Conservation (phyloP, 2,797 vertebrate species). For the Chloroceryle inda region DNA sequence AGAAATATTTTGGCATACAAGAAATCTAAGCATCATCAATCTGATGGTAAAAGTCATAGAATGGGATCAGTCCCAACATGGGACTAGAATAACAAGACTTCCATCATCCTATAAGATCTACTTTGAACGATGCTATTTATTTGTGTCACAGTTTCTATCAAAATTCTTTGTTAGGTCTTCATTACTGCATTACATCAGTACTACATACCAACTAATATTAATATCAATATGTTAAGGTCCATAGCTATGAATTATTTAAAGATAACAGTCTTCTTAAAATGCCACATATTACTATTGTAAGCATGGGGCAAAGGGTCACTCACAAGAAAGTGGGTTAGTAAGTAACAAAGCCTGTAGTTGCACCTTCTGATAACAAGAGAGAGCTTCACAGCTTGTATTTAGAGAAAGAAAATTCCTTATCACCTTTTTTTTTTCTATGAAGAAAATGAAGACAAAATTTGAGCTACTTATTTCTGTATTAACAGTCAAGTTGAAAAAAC, state of each 20-base stretch:
- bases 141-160: not conserved
- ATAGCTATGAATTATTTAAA: not conserved
- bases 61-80: not conserved
- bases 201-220: not conserved
- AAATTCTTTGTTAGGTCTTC: not conserved
- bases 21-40: not conserved
- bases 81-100: not conserved
- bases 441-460: not conserved
- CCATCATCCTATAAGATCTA: not conserved
- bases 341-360: not conserved
- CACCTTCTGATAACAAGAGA: not conserved
- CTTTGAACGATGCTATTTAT: not conserved
- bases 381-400: not conserved
- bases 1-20: not conserved
- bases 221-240: not conserved
- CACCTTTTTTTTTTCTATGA: not conserved
- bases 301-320: not conserved
- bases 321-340: not conserved
- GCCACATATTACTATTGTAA: not conserved
- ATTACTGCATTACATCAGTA: not conserved
- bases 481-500: not conserved
- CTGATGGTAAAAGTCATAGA: not conserved
- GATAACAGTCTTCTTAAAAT: not conserved
- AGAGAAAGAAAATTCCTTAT: not conserved
- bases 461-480: not conserved